Conservation (phyloP, 2,113 vertebrate species). For the Lanius ludovicianus region DNA sequence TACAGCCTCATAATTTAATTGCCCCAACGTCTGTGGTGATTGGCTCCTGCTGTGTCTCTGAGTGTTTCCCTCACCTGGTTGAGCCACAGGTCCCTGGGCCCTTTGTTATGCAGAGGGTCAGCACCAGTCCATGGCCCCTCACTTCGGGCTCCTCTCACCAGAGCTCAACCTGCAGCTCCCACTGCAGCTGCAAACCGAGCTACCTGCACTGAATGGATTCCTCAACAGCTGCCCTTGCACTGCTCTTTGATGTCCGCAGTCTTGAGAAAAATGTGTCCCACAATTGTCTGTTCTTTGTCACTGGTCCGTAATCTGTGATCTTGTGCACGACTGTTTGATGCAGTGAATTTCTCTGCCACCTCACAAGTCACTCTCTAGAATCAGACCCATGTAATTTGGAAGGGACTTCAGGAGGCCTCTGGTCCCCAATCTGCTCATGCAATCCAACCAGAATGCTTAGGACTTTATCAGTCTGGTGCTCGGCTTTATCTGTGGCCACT, state of each 20-base stretch:
- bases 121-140: background rate
- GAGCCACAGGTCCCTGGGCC: rapidly evolving
- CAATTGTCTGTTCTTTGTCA: background rate
- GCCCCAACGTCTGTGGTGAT: rapidly evolving
- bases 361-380: background rate
- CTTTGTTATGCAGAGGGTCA: background rate
- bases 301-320: background rate
- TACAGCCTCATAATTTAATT: background rate
- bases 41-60: background rate
- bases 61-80: background rate
- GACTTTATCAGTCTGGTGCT: background rate
- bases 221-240: background rate
- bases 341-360: background rate
- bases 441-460: background rate
- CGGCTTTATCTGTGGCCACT: background rate
- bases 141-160: background rate
- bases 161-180: background rate
- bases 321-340: background rate
- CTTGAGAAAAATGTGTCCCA: background rate
- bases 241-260: background rate
- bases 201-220: background rate
- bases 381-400: background rate
- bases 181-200: background rate
- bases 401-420: background rate
- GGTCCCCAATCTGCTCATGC: background rate